phyloP scores from a whole-genome alignment of 1,140 invertebrate species.

The Orchestia grillus region DNA sequence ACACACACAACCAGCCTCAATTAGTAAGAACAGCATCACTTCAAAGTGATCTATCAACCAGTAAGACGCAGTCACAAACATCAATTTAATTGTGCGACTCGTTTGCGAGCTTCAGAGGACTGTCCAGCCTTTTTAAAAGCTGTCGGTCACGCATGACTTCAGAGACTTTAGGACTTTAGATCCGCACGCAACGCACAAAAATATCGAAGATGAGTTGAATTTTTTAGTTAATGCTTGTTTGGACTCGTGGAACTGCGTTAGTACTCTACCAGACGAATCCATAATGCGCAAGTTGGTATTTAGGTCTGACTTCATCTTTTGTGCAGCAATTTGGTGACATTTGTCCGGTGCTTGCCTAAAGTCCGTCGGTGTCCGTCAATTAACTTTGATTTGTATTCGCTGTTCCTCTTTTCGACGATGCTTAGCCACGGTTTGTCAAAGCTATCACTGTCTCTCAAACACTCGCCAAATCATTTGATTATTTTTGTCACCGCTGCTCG shows the following conservation, averaged over 20 bases:
- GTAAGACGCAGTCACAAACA: background rate
- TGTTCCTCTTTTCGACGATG: background rate
- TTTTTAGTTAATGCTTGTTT: background rate
- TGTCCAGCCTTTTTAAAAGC: background rate
- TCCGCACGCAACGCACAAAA: background rate
- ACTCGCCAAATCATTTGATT: background rate
- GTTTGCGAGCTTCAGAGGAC: background rate
- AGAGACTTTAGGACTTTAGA: background rate
- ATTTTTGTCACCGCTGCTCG: background rate
- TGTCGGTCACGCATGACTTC: background rate
- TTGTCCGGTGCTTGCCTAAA: background rate
- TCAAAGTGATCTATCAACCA: background rate
- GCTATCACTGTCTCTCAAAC: background rate
- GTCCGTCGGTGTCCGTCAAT: background rate
- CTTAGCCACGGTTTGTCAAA: background rate
- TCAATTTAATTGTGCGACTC: background rate
- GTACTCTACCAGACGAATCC: background rate
- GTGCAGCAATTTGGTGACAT: background rate
- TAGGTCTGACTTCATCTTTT: background rate
- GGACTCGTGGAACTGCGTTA: background rate
- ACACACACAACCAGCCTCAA: too few relatives aligned
- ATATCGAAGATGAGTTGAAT: background rate
- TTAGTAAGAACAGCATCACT: too few relatives aligned
- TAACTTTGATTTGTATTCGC: background rate
- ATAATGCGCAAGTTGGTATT: background rate